Conservation (phyloP, 92 coral and sea anemone genomes). For the Micromussa lordhowensis region DNA sequence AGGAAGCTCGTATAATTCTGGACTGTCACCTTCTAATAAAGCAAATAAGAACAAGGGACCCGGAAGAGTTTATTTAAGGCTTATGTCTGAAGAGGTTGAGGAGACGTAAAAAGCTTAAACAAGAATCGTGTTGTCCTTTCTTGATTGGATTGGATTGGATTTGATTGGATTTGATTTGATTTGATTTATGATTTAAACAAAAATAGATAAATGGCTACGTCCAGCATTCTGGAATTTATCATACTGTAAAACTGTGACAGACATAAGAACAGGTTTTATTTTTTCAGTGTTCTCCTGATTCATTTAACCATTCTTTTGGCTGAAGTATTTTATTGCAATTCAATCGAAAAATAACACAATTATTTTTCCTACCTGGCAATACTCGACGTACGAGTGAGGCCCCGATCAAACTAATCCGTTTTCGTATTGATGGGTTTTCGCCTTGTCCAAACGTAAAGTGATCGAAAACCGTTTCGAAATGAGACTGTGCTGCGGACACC, state of each 20-base stretch:
- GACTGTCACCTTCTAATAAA: conserved; percentile 64
- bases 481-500: too few species aligned
- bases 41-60: conserved; percentile 77
- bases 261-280: not conserved
- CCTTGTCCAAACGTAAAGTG: too few species aligned
- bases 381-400: too few species aligned
- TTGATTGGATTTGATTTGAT: not conserved
- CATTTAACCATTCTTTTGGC: not conserved
- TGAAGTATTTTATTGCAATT: too few species aligned
- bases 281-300: not conserved
- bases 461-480: too few species aligned
- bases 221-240: not conserved
- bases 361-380: too few species aligned
- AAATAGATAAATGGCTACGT: not conserved
- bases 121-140: not conserved
- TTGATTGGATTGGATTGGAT: not conserved
- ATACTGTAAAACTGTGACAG: not conserved
- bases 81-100: conserved; percentile 65
- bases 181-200: not conserved
- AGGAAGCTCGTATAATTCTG: conserved; percentile 85
- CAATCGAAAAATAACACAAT: too few species aligned
- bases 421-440: too few species aligned
- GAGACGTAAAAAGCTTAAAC: conserved; percentile 1
- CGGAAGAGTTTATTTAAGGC: conserved; percentile 80
- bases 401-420: too few species aligned